Percentiles rank a stretch among this genome's conserved stretches.
These are phyloP conservation scores for Pocillopora verrucosa DNA, from an alignment of 64 coral and sea anemone species.

Conservation along the genomic window DNA sequence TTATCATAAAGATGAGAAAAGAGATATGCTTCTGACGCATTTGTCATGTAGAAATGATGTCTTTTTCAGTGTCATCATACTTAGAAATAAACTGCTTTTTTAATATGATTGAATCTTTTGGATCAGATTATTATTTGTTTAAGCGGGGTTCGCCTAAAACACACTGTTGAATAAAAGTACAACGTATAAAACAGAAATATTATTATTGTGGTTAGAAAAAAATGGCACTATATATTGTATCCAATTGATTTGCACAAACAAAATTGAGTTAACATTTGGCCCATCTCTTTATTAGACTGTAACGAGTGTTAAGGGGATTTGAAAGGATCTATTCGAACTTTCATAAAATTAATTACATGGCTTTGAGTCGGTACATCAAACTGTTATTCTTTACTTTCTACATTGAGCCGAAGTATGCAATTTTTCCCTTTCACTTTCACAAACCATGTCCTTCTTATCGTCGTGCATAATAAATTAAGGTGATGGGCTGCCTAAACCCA, in stretches of 20 bases:
- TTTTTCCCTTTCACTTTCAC: slow-evolving; percentile 23
- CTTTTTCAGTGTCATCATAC: background rate
- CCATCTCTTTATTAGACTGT: background rate
- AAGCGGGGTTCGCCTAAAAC: background rate
- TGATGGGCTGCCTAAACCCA: slow-evolving; percentile 10
- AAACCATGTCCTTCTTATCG: slow-evolving; percentile 19
- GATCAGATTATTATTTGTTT: background rate
- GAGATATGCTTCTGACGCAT: background rate
- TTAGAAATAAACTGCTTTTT: slow-evolving; percentile 1
- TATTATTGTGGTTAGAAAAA: slow-evolving; percentile 16
- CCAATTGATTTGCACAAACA: slow-evolving; percentile 21
- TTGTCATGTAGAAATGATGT: background rate
- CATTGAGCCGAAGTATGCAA: background rate
- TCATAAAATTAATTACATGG: slow-evolving; percentile 30
- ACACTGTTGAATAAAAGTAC: background rate
- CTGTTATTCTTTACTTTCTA: slow-evolving; percentile 10
- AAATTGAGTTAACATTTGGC: slow-evolving; percentile 32
- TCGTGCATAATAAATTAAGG: slow-evolving; percentile 49
- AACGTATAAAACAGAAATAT: slow-evolving; percentile 2
- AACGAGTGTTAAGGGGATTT: slow-evolving; percentile 30
- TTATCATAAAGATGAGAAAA: background rate
- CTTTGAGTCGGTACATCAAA: slow-evolving; percentile 33
- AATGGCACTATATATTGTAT: background rate
- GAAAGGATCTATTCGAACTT: slow-evolving; percentile 10
- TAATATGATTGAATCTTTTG: background rate